Base-by-base conservation (phyloP, 1,140 invertebrate genomes). In the Scylla paramamosain region DNA sequence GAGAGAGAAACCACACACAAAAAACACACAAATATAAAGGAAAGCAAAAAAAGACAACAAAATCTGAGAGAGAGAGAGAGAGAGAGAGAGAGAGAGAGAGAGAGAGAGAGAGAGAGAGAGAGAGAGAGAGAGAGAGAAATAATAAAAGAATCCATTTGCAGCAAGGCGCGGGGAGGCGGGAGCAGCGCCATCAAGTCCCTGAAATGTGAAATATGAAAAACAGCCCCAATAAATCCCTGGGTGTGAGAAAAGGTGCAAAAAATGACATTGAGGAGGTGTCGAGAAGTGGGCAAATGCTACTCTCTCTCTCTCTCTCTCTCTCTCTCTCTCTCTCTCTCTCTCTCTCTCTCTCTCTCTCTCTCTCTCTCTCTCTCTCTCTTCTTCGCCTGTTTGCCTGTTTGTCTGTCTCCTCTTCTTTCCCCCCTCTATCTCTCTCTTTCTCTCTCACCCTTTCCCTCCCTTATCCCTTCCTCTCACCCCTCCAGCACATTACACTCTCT, bases 291-390 rank as follows among this genome's bases (percentile, higher is more conserved):
- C 0, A 12, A 59, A 59, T 46, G 2, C 8, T 16, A n/a, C 91
- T 32, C 31, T 20, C 28, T n/a, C 14, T 25, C 32, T 32, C 91
- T 45, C 52, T 16, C 67, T 82, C 67, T 32, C 52, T 32, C 91
- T 82, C 48, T 45, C 67, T 92, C 67, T 77, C 39, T 92, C 91
- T 77, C 91, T 92, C 48, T 39, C 59, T 92, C 48, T 77, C 32
- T 92, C 91, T 67, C 91, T 32, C 48, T 83, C 91, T 82, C 91
- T 32, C 48, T 92, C 67, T 92, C 67, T 83, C 67, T 88, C 87
- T 88, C 87, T 88, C 87, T 88, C 87, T 88, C 87, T 88, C 87
- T 88, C 87, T 88, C 87, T 88, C 87, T 88, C 87, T 39, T n/a
- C n/a, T n/a, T 31, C 29, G 7, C 86, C 25, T 39, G 16, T 3